phyloP scores from a whole-genome alignment of 2,113 vertebrate genomes.

The Apteryx mantelli region DNA sequence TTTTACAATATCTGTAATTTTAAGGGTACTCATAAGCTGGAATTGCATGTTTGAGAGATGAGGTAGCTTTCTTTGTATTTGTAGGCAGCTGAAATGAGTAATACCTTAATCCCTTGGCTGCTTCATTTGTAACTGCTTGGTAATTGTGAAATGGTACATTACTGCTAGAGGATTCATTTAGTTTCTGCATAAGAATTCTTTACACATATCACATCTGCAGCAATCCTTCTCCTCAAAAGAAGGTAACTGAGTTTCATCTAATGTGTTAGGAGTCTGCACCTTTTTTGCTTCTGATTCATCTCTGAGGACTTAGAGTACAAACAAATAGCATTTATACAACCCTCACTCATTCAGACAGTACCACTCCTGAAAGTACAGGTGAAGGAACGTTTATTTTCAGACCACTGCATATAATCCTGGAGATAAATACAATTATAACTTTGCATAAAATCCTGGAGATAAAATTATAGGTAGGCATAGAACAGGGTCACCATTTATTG shows the following conservation, averaged over 20 bases:
- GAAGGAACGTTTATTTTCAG: slow-evolving; percentile 15
- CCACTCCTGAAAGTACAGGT: background rate
- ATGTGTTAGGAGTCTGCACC: background rate
- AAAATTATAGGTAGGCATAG: slow-evolving; percentile 7
- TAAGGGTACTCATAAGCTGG: background rate
- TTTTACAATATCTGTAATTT: background rate
- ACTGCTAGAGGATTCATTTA: slow-evolving; percentile 56
- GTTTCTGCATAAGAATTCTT: slow-evolving; percentile 38
- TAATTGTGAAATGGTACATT: slow-evolving; percentile 62
- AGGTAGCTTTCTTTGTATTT: slow-evolving; percentile 34
- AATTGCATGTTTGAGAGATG: slow-evolving; percentile 40
- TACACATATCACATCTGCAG: slow-evolving; percentile 33
- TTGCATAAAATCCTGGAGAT: background rate
- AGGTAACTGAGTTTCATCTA: slow-evolving; percentile 54
- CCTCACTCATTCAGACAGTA: background rate
- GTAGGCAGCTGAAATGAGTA: slow-evolving; percentile 64
- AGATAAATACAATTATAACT: slow-evolving; percentile 12
- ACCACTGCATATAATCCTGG: background rate
- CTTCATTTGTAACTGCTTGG: slow-evolving; percentile 64
- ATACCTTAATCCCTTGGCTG: slow-evolving; percentile 43
- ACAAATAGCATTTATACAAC: background rate
- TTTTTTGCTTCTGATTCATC: slow-evolving; percentile 30
- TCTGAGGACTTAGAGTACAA: slow-evolving; percentile 17
- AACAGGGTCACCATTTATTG: background rate
- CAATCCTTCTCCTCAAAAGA: slow-evolving; percentile 28